phyloP scores from a whole-genome alignment of 2,113 vertebrate species.

The Erythrocebus patas region DNA sequence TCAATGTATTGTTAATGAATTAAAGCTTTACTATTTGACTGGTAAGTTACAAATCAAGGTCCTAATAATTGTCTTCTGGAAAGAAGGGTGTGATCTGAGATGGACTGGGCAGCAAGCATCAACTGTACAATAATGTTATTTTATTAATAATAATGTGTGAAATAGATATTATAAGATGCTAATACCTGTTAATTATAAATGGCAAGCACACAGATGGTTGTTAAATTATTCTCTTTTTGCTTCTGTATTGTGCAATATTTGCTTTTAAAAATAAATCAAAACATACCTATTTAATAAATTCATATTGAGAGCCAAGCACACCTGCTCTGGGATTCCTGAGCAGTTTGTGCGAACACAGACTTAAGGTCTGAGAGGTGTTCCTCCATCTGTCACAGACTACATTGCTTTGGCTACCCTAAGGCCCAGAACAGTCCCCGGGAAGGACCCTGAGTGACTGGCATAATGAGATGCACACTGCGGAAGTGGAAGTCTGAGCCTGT shows the following conservation, averaged over 20 bases:
- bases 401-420: not conserved
- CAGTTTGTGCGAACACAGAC: not conserved
- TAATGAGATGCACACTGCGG: rapidly evolving
- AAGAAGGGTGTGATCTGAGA: not conserved
- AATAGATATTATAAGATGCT: slow-evolving; percentile 8
- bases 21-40: not conserved
- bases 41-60: not conserved
- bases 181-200: slow-evolving; percentile 16
- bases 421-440: not conserved
- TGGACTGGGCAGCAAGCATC: not conserved
- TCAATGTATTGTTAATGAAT: not conserved
- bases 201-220: slow-evolving; percentile 3
- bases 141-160: not conserved
- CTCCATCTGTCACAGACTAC: not conserved
- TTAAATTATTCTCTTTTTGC: slow-evolving; percentile 55
- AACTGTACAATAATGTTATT: not conserved
- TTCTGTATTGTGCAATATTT: not conserved
- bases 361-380: rapidly evolving
- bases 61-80: not conserved
- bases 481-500: not conserved
- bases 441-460: rapidly evolving
- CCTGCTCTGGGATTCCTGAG: not conserved
- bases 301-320: not conserved
- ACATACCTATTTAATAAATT: not conserved
- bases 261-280: not conserved